A percentile compares a stretch with the other conserved stretches of the same genome.
These are phyloP conservation scores for Limenitis arthemis DNA, from an alignment of 2,888 invertebrate genomes.

Conservation along the genomic window DNA sequence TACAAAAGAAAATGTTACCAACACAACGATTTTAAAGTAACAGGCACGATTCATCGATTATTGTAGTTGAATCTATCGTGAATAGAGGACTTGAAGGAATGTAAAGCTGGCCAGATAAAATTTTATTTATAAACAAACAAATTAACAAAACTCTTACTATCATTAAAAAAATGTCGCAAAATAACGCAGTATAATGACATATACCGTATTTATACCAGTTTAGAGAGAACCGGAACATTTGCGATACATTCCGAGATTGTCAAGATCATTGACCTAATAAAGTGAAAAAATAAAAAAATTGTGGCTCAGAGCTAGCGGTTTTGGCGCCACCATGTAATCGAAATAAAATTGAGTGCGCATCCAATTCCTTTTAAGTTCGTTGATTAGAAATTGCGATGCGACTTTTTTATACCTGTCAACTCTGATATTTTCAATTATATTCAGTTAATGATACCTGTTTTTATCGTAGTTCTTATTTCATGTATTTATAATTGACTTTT, in stretches of 20 bases:
- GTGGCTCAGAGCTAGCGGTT: constrained; percentile 23
- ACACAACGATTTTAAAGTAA: not conserved
- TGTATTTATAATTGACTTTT: too few species aligned
- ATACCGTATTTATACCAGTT: constrained; percentile 17
- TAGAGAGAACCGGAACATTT: constrained; percentile 11
- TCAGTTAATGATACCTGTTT: not conserved
- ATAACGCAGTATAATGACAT: constrained; percentile 6
- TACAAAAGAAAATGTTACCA: not conserved
- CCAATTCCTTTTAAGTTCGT: constrained; percentile 17
- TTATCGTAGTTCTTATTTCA: too few species aligned
- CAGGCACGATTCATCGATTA: not conserved
- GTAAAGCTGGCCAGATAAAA: too few species aligned
- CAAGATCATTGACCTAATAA: constrained; percentile 22
- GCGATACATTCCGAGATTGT: constrained; percentile 18
- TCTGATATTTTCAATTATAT: constrained; percentile 1
- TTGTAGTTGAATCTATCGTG: not conserved
- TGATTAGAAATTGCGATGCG: constrained; percentile 26
- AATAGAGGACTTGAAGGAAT: too few species aligned
- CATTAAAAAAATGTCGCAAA: not conserved
- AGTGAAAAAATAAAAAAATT: constrained; percentile 12
- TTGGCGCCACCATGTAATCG: constrained; percentile 29
- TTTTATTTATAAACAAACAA: not conserved
- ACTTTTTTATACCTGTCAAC: constrained; percentile 15
- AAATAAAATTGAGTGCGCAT: constrained; percentile 20
- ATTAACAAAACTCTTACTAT: constrained; percentile 5